Evolutionary conservation across 2,888 invertebrate species (phyloP).

Genomic region (Drosophila borborema): DNA sequence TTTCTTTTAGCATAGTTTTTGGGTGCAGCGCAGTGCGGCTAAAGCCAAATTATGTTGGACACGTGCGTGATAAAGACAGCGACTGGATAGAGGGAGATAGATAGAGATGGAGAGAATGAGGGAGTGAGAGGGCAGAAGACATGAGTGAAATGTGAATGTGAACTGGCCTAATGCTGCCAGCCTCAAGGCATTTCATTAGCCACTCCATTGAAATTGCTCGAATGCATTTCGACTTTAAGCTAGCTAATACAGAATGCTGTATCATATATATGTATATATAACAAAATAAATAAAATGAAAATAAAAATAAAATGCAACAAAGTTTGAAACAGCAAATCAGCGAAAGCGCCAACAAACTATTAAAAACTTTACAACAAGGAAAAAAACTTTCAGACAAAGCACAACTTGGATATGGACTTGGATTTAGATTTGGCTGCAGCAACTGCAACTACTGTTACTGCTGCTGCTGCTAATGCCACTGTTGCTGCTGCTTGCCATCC

Average conservation of each 20-base stretch:
- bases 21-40: constrained; percentile 58
- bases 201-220: constrained; percentile 35
- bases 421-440: constrained; percentile 29
- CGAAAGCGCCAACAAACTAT: constrained; percentile 79
- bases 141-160: constrained; percentile 26
- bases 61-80: constrained; percentile 45
- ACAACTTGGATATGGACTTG: constrained; percentile 61
- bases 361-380: constrained; percentile 76
- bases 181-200: constrained; percentile 44
- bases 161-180: constrained; percentile 19
- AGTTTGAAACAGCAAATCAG: constrained; percentile 73
- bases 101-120: constrained; percentile 12
- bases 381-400: constrained; percentile 64
- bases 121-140: background rate
- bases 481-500: constrained; percentile 53
- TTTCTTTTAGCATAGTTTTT: constrained; percentile 49
- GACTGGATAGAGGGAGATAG: constrained; percentile 20
- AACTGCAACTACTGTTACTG: background rate
- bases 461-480: background rate
- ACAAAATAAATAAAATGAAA: constrained; percentile 18
- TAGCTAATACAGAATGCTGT: constrained; percentile 12
- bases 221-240: constrained; percentile 38
- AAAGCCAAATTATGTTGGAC: constrained; percentile 75
- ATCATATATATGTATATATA: background rate
- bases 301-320: constrained; percentile 37